These are phyloP conservation scores for Thymelicus lineola DNA, from an alignment of 2,888 invertebrate species.

Conservation along the genomic window DNA sequence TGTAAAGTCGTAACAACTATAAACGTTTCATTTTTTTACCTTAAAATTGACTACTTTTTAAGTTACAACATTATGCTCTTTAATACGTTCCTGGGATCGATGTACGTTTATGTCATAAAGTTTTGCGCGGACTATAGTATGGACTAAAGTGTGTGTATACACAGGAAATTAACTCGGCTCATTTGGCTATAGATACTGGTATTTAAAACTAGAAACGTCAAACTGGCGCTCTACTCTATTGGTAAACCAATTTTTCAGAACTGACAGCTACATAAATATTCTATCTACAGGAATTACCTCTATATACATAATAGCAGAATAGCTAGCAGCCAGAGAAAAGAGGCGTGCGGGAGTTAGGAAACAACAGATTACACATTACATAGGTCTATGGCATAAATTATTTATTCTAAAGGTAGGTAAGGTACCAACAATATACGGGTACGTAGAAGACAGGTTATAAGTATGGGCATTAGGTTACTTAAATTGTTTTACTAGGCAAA, in stretches of 20 bases:
- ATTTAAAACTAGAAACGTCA: background rate
- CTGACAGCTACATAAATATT: constrained; percentile 13
- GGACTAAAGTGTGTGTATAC: too few species aligned
- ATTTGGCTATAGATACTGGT: background rate
- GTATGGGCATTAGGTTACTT: too few species aligned
- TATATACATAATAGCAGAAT: constrained; percentile 12
- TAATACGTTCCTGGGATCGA: too few species aligned
- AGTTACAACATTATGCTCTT: too few species aligned
- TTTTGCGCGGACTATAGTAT: too few species aligned
- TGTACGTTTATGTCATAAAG: too few species aligned
- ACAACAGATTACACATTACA: background rate
- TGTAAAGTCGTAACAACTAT: too few species aligned
- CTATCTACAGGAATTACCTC: constrained; percentile 16
- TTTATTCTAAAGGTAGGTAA: background rate
- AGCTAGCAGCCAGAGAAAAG: constrained; percentile 28
- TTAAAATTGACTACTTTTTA: too few species aligned
- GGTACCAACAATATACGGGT: background rate
- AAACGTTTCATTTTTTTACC: too few species aligned
- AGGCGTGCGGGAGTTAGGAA: constrained; percentile 42
- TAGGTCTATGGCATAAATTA: background rate
- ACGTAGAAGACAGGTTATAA: background rate
- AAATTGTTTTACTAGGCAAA: too few species aligned
- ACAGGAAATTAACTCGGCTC: constrained; percentile 6
- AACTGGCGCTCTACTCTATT: constrained; percentile 24
- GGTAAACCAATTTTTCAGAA: background rate